Evolutionary conservation across 2,888 invertebrate genomes (phyloP).

Genomic region (Balanococcus diminutus): DNA sequence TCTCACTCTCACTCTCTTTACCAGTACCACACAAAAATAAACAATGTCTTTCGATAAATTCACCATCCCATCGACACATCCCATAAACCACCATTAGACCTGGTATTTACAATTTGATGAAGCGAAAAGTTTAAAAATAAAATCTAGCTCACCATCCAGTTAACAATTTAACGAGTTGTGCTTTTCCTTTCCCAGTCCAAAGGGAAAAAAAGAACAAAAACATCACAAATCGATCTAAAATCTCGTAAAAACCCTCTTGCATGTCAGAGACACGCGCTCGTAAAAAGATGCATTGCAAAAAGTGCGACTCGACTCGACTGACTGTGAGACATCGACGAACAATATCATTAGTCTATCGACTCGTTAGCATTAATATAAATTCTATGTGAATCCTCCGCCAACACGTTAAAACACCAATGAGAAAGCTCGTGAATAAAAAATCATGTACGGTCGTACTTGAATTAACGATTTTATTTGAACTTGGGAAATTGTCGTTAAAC

Average conservation of each 20-base stretch:
- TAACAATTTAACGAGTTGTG: neutral
- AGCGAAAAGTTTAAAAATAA: slow-evolving; percentile 14
- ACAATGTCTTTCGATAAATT: too few relatives aligned
- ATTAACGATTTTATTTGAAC: slow-evolving; percentile 19
- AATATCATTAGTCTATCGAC: neutral
- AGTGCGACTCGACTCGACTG: neutral
- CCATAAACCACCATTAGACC: neutral
- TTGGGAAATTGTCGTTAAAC: neutral
- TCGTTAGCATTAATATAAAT: neutral
- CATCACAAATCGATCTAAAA: neutral
- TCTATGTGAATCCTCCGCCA: neutral
- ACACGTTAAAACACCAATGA: neutral
- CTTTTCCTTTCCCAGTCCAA: too few relatives aligned
- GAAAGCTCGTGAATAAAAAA: neutral
- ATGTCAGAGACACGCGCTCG: neutral
- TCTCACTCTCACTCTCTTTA: too few relatives aligned
- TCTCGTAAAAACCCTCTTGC: neutral
- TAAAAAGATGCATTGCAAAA: neutral
- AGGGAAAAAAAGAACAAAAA: neutral
- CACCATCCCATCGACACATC: neutral
- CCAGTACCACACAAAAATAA: neutral
- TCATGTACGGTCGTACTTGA: neutral
- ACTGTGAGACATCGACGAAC: too few relatives aligned
- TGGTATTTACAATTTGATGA: neutral
- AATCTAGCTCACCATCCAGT: neutral